Evolutionary conservation across 2,888 invertebrate genomes (phyloP).

Genomic region (Pterobdella sp.): DNA sequence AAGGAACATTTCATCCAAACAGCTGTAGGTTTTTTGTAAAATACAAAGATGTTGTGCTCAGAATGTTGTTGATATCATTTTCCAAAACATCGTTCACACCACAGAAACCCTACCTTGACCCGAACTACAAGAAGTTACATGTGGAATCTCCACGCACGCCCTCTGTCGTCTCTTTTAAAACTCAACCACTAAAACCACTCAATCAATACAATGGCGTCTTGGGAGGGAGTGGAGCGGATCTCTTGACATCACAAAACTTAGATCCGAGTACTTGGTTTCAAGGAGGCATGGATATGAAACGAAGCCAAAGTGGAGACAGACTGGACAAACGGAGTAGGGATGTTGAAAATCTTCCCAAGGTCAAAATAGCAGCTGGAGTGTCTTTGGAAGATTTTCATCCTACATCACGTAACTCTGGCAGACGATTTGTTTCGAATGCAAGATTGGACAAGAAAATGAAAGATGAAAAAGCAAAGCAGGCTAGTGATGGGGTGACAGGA

Average conservation of each 20-base stretch:
- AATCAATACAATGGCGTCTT: not conserved
- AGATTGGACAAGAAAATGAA: constrained; percentile 9
- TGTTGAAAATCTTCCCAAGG: not conserved
- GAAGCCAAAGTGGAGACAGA: constrained; percentile 25
- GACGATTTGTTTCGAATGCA: constrained; percentile 16
- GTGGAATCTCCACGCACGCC: not conserved
- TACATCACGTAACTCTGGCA: constrained; percentile 15
- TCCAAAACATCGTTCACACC: not conserved
- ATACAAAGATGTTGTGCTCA: not conserved
- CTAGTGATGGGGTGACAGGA: not conserved
- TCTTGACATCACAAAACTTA: not conserved
- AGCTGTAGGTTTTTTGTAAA: not conserved
- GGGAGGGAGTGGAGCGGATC: not conserved
- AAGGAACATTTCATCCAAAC: not conserved
- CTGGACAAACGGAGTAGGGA: constrained; percentile 8
- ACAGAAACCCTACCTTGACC: not conserved
- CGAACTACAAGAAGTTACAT: not conserved
- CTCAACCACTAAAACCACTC: not conserved
- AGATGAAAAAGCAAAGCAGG: not conserved
- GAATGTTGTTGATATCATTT: not conserved
- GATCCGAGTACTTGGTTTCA: not conserved
- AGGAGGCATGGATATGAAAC: not conserved
- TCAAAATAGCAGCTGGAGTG: constrained; percentile 8
- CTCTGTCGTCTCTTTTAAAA: not conserved
- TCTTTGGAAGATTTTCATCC: constrained; percentile 24